Evolutionary conservation across 1,140 invertebrate genomes (phyloP).

Genomic region (Temnothorax longispinosus): DNA sequence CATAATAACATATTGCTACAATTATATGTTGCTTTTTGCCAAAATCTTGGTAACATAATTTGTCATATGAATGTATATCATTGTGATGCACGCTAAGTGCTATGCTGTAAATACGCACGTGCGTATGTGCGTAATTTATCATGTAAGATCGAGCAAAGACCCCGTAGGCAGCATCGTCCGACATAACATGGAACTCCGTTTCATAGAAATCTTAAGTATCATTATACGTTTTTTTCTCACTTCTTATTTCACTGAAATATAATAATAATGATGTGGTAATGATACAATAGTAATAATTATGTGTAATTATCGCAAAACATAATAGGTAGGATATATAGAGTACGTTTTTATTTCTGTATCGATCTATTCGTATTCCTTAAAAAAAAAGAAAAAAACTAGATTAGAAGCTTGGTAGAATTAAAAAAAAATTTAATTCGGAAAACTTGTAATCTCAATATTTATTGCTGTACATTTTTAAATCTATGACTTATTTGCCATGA

Average conservation of each 20-base stretch:
- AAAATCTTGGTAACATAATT: slow-evolving; percentile 41
- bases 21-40: not conserved
- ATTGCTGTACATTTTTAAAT: not conserved
- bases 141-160: slow-evolving; percentile 62
- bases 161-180: slow-evolving; percentile 24
- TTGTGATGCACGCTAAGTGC: slow-evolving; percentile 19
- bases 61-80: slow-evolving; percentile 13
- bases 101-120: slow-evolving; percentile 30
- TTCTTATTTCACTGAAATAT: slow-evolving; percentile 20
- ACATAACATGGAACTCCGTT: slow-evolving; percentile 60
- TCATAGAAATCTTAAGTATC: slow-evolving; percentile 64
- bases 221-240: slow-evolving; percentile 30
- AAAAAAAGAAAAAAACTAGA: not conserved
- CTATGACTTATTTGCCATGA: not conserved
- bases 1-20: not conserved
- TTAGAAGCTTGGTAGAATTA: not conserved
- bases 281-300: not conserved
- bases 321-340: not conserved
- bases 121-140: slow-evolving; percentile 68
- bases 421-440: not conserved
- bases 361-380: not conserved
- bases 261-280: slow-evolving; percentile 1
- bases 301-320: not conserved
- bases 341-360: not conserved
- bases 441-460: not conserved